Base-by-base conservation (phyloP, 2,888 invertebrate genomes). In the Pachymerium ferrugineum region DNA sequence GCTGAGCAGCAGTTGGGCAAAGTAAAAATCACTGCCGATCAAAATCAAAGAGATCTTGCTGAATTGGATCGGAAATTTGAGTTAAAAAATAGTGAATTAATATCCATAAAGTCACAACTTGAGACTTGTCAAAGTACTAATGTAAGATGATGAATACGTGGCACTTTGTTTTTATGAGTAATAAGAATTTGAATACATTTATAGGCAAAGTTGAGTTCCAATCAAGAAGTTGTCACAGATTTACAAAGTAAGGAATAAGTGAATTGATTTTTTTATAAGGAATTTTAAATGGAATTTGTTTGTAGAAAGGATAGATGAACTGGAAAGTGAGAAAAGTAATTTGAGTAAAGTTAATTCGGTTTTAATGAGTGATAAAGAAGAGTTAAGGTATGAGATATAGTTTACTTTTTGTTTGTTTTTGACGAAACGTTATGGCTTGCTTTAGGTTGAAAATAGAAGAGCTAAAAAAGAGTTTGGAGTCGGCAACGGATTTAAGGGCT, bases 1-100 rank as follows among this genome's bases (percentile, higher is more conserved):
- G 25, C 74, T 16, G 73, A 71, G n/a, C 73, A 71, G 31, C 38
- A 71, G 54, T 14, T 74, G 25, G 73, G 74, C 14, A 70, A 74
- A 29, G 19, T 68, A 54, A 76, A 74, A 38, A 38, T 74, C 16
- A 28, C 68, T 4, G 30, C 38, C 25, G 72, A 74, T 4, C 54
- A 74, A 33, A 74, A 25, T 10, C 16, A 68, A 1, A 5, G 16
- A n/a, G 73, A 73, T 30, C 25, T 72, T 3, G 25, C 42, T 10
- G 38, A 72, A 1, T 4, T 29, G 3, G 12, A 25, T 1, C 25
- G 22, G 12, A 35, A 42, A 4, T 14, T 72, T 6, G 70, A 30
- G 1, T n/a, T n/a, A 4, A 28, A 33, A 14, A 72, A 28, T 6
- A 16, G 38, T 19, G 72, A 72, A 28, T 1, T 42, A 1, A 12